Base-by-base conservation (phyloP, 1,140 invertebrate species). In the Gryon sp. region DNA sequence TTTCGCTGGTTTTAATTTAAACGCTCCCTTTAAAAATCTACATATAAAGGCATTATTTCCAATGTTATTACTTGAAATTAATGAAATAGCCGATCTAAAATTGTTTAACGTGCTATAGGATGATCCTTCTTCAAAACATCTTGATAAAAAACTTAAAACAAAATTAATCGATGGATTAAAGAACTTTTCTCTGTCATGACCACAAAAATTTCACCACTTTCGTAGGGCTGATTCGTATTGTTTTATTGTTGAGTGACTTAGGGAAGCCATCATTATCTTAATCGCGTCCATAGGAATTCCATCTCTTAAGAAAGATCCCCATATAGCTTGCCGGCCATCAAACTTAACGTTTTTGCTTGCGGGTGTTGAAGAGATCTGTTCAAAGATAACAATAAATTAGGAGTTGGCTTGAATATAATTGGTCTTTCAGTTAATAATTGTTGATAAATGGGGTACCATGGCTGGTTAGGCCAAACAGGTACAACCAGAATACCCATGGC, bases 1-100 rank as follows among this genome's bases (percentile, higher is more conserved):
- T 26, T 8, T 14, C 2, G 52, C 6, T 19, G 80, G 83, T 34
- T 36, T 79, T 28, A 46, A 24, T 46, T 63, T 83, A 40, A 36
- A 82, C 34, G 55, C 22, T 8, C 77, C 80, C 53, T 80, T 84
- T 1, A 82, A 55, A 28, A 82, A 75, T 19, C 79, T 24, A 52
- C 28, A 48, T 3, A 81, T 46, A 14, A 36, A 11, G 8, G 36
- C 26, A 22, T 81, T 66, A 22, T 62, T 16, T 11, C 55, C 41
- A 1, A 72, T 48, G 7, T 62, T 32, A 4, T 45, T 16, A 3
- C 30, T 11, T 14, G 32, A 59, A 28, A 77, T 73, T 6, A 62
- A 45, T 2, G 77, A 70, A 6, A 68, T 60, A 2, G 79, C 80
- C 36, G 48, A 55, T 26, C 45, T 26, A 6, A 2, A 7, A 0